Evolutionary conservation across 2,113 vertebrate genomes (phyloP).

Genomic region (Scomber scombrus): DNA sequence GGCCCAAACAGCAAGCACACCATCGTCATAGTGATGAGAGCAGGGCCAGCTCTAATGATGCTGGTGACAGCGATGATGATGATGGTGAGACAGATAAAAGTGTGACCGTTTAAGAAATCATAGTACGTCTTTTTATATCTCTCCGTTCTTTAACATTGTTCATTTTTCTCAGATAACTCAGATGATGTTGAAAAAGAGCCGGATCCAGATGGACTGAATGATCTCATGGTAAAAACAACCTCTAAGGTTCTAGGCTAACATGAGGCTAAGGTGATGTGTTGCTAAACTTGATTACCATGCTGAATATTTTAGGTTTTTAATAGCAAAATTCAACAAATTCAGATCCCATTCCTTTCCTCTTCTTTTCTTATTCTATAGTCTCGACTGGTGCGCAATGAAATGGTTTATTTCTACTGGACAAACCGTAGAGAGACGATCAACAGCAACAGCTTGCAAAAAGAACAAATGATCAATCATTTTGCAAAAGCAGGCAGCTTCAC

Average conservation of each 20-base stretch:
- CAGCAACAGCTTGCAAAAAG: conserved; percentile 82
- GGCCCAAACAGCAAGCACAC: accelerated
- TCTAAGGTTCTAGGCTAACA: not conserved
- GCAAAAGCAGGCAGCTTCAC: conserved; percentile 85
- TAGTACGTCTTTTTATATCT: not conserved
- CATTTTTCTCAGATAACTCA: conserved; percentile 72
- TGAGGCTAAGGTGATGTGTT: not conserved
- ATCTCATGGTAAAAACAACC: conserved; percentile 87
- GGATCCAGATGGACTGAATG: conserved; percentile 77
- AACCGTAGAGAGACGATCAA: conserved; percentile 76
- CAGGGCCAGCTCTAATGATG: conserved; percentile 51
- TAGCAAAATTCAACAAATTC: not conserved
- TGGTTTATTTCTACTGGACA: conserved; percentile 91
- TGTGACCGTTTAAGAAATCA: not conserved
- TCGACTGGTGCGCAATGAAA: conserved; percentile 86
- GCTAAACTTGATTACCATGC: not conserved
- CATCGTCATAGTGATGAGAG: conserved; percentile 1
- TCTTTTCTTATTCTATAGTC: conserved; percentile 80
- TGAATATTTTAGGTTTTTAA: not conserved
- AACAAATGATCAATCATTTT: conserved; percentile 91
- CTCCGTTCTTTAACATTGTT: not conserved
- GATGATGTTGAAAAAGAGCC: conserved; percentile 71
- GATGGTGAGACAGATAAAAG: conserved; percentile 56
- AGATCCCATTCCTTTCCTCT: not conserved
- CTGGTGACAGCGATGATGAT: conserved; percentile 52